A percentile compares a stretch with the other conserved stretches of the same genome.
These are phyloP conservation scores for Diplolepis rosae DNA, from an alignment of 2,888 invertebrate species.

Conservation along the genomic window DNA sequence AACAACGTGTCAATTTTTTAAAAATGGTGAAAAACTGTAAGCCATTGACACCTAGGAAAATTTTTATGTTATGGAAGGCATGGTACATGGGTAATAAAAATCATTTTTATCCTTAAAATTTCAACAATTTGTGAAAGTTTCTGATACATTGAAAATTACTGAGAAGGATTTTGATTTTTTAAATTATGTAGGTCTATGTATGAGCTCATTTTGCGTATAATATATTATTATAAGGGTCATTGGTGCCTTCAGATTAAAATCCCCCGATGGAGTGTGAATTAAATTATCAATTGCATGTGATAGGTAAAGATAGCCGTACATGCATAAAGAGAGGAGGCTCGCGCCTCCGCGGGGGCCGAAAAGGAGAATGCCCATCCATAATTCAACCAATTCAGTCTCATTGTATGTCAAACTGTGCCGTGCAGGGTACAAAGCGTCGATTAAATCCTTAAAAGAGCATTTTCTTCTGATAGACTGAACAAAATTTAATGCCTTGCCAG, in stretches of 20 bases:
- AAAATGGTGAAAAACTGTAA: no score
- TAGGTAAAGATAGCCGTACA: conserved; percentile 52
- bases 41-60: no score
- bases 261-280: conserved; percentile 46
- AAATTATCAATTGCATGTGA: conserved; percentile 69
- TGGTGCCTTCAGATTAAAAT: conserved; percentile 23
- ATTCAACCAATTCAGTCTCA: conserved; percentile 67
- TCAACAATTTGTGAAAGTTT: no score
- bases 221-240: no score
- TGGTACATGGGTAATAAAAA: no score
- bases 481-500: neutral
- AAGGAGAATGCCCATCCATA: conserved; percentile 68
- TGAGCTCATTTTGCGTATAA: no score
- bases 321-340: conserved; percentile 37
- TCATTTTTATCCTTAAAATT: no score
- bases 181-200: no score
- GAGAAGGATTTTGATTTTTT: no score
- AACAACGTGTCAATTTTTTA: no score
- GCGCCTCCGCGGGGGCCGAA: conserved; percentile 55
- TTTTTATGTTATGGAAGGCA: no score
- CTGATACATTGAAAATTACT: no score
- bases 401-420: conserved; percentile 52
- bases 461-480: neutral
- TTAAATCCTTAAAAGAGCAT: conserved; percentile 5
- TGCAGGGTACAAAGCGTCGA: neutral